These are phyloP conservation scores for Zosterops japonicus DNA, from an alignment of 2,113 vertebrate genomes.

Conservation along the genomic window DNA sequence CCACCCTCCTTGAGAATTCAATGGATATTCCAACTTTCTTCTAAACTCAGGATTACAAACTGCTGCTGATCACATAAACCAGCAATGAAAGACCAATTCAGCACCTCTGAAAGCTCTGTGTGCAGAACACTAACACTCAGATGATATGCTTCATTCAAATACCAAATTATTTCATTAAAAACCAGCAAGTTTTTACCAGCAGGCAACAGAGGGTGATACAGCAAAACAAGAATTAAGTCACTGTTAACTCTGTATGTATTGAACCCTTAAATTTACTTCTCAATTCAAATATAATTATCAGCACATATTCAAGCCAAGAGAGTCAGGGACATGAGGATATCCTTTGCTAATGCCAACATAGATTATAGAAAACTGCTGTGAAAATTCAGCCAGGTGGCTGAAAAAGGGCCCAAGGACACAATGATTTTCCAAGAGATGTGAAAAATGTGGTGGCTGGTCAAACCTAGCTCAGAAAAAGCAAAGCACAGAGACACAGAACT, in stretches of 20 bases:
- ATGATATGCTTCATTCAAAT: neutral
- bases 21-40: neutral
- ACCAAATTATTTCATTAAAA: neutral
- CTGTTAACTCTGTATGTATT: neutral
- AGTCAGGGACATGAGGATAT: neutral
- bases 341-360: slow-evolving; percentile 25
- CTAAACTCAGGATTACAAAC: neutral
- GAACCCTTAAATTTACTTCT: slow-evolving; percentile 9
- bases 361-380: neutral
- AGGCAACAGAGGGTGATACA: neutral
- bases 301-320: neutral
- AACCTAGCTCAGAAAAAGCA: neutral
- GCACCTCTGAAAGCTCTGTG: neutral
- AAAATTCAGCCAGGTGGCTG: neutral
- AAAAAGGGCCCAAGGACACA: slow-evolving; percentile 1
- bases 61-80: neutral
- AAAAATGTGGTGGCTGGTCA: neutral
- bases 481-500: neutral
- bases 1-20: neutral
- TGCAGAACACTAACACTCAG: neutral
- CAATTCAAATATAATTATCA: slow-evolving; percentile 24
- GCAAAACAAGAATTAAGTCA: neutral
- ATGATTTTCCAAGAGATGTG: neutral
- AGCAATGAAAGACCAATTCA: neutral
- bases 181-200: neutral